These are phyloP conservation scores for Prunella fulvescens DNA, from an alignment of 2,113 vertebrate species.

Conservation along the genomic window DNA sequence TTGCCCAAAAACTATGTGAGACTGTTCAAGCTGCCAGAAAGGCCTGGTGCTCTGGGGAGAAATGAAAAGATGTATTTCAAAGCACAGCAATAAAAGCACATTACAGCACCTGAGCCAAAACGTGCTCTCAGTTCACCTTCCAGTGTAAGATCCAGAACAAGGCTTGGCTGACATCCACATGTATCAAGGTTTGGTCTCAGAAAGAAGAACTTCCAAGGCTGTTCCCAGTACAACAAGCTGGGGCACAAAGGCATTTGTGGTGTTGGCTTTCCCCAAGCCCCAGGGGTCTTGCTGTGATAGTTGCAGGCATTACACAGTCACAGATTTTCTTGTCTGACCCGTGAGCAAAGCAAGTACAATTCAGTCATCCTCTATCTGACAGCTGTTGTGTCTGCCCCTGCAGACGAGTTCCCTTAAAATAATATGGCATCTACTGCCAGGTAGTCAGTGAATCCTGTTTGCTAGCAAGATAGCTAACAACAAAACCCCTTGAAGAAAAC, in stretches of 20 bases:
- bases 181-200: not conserved
- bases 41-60: not conserved
- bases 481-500: not conserved
- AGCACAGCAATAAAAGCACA: slow-evolving; percentile 20
- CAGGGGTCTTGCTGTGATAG: not conserved
- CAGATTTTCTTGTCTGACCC: not conserved
- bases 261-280: not conserved
- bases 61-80: slow-evolving; percentile 39
- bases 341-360: not conserved
- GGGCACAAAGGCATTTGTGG: not conserved
- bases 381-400: not conserved
- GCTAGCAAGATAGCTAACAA: slow-evolving; percentile 21
- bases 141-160: slow-evolving; percentile 15
- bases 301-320: not conserved
- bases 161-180: not conserved
- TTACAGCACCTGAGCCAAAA: slow-evolving; percentile 23
- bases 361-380: slow-evolving; percentile 9
- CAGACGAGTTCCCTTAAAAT: not conserved
- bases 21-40: not conserved
- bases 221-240: not conserved
- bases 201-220: not conserved
- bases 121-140: slow-evolving; percentile 33
- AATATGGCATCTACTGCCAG: not conserved
- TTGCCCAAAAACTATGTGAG: not conserved
- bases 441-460: slow-evolving; percentile 9